phyloP scores from a whole-genome alignment of 2,113 vertebrate species.

The Odocoileus virginianus region DNA sequence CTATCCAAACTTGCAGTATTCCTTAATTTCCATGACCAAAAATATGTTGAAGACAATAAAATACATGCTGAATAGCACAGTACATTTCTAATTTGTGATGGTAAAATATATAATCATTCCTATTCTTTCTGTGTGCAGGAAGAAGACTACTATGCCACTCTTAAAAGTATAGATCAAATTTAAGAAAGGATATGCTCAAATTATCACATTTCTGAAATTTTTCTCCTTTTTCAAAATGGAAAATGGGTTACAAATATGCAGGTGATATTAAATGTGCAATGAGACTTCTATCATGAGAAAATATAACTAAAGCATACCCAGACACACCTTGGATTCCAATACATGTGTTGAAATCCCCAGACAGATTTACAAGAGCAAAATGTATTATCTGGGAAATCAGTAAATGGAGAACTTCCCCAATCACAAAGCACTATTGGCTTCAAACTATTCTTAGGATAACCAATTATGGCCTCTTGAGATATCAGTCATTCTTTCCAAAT shows the following conservation, averaged over 20 bases:
- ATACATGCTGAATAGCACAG: neutral
- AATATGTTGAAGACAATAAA: neutral
- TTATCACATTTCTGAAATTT: neutral
- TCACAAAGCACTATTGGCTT: neutral
- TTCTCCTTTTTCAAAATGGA: neutral
- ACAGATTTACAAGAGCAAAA: neutral
- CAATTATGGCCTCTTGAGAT: neutral
- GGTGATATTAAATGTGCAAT: neutral
- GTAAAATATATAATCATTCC: neutral
- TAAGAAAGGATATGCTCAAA: neutral
- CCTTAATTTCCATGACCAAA: conserved; percentile 23
- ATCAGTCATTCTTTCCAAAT: neutral
- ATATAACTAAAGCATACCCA: neutral
- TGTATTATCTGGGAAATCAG: neutral
- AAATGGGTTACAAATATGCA: neutral
- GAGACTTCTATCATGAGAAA: neutral
- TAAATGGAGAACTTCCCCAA: neutral
- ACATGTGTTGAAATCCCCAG: conserved; percentile 4
- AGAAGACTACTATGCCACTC: neutral
- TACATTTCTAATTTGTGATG: neutral
- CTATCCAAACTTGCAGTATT: conserved; percentile 1
- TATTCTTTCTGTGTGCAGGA: neutral
- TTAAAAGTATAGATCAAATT: neutral
- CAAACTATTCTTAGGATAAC: neutral
- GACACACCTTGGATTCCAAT: neutral